Evolutionary conservation across 2,113 vertebrate genomes (phyloP), one percentile per base, ranked within the genome.

Genomic region (Colistium nudipinnis): DNA sequence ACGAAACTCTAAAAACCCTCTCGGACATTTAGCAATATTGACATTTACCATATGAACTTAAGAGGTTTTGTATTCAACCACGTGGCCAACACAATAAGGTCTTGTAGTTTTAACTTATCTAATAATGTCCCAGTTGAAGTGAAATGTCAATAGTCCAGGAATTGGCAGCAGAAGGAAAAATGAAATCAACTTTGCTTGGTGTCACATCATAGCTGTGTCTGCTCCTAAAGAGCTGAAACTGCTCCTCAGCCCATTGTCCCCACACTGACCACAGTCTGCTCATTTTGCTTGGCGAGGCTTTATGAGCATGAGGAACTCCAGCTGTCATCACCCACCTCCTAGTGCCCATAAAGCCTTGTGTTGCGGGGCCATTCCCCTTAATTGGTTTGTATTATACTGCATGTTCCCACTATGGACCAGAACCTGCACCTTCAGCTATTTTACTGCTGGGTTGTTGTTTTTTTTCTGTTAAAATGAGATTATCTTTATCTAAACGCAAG

Each of bases 321-420:
- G 62, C 61, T 83, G 78, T 69, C 71, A 81, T 41, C 62, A 60
- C 16, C n/a, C 41, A 48, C 70, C 63, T 64, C 69, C 68, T 52
- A 70, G 45, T 20, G 38, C 74, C 69, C 63, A 31, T 39, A 81
- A 86, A 79, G 36, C 63, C 33, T 28, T 25, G 52, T 48, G 55
- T 66, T 74, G 65, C 30, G 56, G 17, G 17, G 31, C 70, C 78
- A 62, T 68, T 74, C 64, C 35, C 56, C 31, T 49, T 70, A 77
- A 70, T 75, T 81, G 69, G 53, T 78, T 70, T 62, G 56, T 65
- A 67, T 81, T 65, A 70, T 65, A 35, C 52, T 35, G 30, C 20
- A 62, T 69, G 69, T 43, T 61, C 33, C 72, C 57, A 27, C 62
- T 27, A 10, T 20, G 16, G 57, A 59, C 48, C 49, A 35, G 28